Conservation (phyloP, 2,888 invertebrate genomes). For the Diplolepis rosae region DNA sequence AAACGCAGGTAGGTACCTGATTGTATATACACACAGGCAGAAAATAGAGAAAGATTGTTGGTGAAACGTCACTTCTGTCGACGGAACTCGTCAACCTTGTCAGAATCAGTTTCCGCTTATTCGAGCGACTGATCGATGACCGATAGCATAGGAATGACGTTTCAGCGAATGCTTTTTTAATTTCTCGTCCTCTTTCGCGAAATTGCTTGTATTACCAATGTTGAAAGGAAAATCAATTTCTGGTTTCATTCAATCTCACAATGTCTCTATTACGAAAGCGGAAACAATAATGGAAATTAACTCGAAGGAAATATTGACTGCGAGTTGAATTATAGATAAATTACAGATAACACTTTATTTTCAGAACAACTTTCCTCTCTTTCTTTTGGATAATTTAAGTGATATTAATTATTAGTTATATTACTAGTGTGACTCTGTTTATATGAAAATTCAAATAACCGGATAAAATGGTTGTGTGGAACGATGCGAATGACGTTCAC, state of each 20-base stretch:
- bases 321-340: neutral
- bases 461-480: slow-evolving; percentile 25
- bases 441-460: neutral
- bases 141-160: slow-evolving; percentile 2
- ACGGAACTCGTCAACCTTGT: slow-evolving; percentile 28
- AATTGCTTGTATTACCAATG: slow-evolving; percentile 16
- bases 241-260: neutral
- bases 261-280: slow-evolving; percentile 8
- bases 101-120: slow-evolving; percentile 24
- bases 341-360: neutral
- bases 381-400: neutral
- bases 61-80: slow-evolving; percentile 21
- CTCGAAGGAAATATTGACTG: neutral
- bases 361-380: neutral
- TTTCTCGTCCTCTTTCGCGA: slow-evolving; percentile 1
- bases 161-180: slow-evolving; percentile 17
- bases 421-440: neutral
- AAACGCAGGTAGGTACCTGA: neutral
- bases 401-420: neutral
- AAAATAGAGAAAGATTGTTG: slow-evolving; percentile 5
- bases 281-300: neutral
- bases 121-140: slow-evolving; percentile 19
- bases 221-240: slow-evolving; percentile 21
- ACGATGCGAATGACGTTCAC: slow-evolving; percentile 26
- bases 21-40: neutral